Percentiles rank a stretch among this genome's conserved stretches.
Evolutionary conservation across 2,888 invertebrate species (phyloP).

Genomic region (Dasypolia templi): DNA sequence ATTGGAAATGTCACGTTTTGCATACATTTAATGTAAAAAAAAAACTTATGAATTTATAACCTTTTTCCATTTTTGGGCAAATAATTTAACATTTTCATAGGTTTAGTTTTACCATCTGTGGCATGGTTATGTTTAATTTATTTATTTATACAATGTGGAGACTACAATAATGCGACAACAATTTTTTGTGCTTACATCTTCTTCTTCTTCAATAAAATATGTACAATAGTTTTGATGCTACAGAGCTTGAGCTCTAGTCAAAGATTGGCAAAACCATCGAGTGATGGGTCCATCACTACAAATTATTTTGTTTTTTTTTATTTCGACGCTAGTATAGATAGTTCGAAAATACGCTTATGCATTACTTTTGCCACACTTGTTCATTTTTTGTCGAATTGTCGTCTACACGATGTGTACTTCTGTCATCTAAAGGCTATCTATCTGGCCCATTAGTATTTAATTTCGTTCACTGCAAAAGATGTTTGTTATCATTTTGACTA

Average conservation of each 20-base stretch:
- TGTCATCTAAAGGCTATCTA: background rate
- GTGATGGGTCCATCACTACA: background rate
- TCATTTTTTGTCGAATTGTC: background rate
- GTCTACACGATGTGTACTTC: background rate
- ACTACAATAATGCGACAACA: background rate
- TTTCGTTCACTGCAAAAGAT: slow-evolving; percentile 11
- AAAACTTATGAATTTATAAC: slow-evolving; percentile 12
- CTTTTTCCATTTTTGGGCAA: slow-evolving; percentile 22
- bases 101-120: background rate
- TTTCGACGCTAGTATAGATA: background rate
- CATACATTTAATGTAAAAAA: slow-evolving; percentile 32
- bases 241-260: background rate
- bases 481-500: slow-evolving; percentile 4
- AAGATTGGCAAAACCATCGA: background rate
- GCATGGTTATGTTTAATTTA: background rate
- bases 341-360: background rate
- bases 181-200: no score
- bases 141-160: slow-evolving; percentile 9
- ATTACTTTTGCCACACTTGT: background rate
- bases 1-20: slow-evolving; percentile 54
- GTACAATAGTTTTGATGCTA: background rate
- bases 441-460: background rate
- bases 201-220: background rate
- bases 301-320: background rate
- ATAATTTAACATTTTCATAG: slow-evolving; percentile 1